A percentile compares a stretch with the other conserved stretches of the same genome.
phyloP scores from a whole-genome alignment of 2,113 vertebrate genomes.

The Anoplopoma fimbria region DNA sequence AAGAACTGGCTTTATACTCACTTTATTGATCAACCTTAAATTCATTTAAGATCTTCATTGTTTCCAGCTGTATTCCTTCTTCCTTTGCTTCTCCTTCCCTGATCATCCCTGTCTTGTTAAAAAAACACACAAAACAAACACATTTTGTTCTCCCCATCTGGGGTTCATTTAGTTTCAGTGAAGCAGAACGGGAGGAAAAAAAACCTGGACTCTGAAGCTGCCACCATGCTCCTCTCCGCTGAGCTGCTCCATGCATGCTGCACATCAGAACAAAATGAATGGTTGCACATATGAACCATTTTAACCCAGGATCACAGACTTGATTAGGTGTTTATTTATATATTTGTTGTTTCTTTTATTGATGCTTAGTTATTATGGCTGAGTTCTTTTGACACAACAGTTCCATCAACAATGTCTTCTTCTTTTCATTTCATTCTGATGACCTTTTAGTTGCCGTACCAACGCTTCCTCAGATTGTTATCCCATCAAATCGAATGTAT shows the following conservation, averaged over 20 bases:
- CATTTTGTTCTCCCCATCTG: conserved; percentile 6
- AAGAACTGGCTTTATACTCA: neutral
- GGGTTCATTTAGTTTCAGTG: conserved; percentile 18
- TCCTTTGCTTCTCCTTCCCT: neutral
- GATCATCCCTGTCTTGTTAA: neutral
- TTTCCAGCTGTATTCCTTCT: neutral
- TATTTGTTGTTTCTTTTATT: neutral
- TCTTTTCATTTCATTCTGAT: neutral
- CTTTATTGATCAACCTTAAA: neutral
- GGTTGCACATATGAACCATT: too few species aligned
- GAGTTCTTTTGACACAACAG: neutral
- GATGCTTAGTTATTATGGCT: neutral
- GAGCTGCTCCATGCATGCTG: neutral
- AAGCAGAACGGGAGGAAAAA: conserved; percentile 17
- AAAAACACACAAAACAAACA: conserved; percentile 2
- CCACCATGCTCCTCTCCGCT: conserved; percentile 4
- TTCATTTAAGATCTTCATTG: neutral
- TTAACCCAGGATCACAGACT: too few species aligned
- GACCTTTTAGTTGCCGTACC: neutral
- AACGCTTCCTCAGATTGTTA: neutral
- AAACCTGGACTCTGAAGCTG: conserved; percentile 1
- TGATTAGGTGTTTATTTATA: neutral
- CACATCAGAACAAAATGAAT: neutral
- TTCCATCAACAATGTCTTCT: neutral
- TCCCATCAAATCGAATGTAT: neutral